Conservation (phyloP, 2,797 vertebrate species). For the Neosilurus mollespiculum region DNA sequence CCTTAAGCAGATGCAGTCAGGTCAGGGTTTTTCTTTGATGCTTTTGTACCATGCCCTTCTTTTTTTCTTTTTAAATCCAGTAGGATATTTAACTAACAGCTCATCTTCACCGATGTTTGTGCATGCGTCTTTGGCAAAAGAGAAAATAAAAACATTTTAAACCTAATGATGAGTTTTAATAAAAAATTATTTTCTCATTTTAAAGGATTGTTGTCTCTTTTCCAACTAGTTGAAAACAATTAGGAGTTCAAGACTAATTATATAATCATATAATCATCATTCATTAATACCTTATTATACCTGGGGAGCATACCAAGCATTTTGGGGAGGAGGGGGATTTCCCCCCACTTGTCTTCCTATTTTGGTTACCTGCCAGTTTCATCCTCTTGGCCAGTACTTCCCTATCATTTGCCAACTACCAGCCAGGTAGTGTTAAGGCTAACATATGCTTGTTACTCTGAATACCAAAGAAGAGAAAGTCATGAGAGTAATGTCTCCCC, state of each 20-base stretch:
- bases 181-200: not conserved
- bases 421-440: not conserved
- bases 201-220: not conserved
- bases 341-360: not conserved
- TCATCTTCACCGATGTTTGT: not conserved
- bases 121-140: not conserved
- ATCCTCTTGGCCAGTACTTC: not conserved
- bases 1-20: conserved; percentile 14
- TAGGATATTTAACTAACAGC: not conserved
- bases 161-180: conserved; percentile 20
- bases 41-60: not conserved
- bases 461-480: not conserved
- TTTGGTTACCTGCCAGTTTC: not conserved
- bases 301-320: not conserved
- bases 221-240: not conserved
- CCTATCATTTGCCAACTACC: not conserved
- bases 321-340: not conserved
- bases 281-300: not conserved
- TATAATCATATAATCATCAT: not conserved
- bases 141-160: conserved; percentile 19
- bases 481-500: not conserved
- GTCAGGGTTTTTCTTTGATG: conserved; percentile 9
- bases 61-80: conserved; percentile 18
- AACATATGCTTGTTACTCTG: not conserved
- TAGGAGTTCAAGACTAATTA: not conserved